A percentile compares a stretch with the other conserved stretches of the same genome.
Evolutionary conservation across 2,113 vertebrate species (phyloP).

Genomic region (Xenopus laevis): DNA sequence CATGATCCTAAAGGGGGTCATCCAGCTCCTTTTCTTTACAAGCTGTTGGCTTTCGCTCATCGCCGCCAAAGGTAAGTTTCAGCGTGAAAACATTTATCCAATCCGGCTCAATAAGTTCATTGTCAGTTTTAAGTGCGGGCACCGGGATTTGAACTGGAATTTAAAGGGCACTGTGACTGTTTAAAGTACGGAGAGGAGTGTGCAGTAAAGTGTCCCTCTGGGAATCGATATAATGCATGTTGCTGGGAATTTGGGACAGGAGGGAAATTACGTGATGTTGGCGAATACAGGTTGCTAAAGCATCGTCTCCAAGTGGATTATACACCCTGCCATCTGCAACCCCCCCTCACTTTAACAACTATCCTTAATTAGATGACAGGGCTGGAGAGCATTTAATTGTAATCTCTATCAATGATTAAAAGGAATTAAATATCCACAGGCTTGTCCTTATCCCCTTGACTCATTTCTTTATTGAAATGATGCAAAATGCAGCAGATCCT

Average conservation of each 20-base stretch:
- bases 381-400: conserved; percentile 25
- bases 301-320: conserved; percentile 25
- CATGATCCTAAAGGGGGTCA: conserved; percentile 27
- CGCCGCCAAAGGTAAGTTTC: conserved; percentile 33
- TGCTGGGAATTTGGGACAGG: conserved; percentile 1
- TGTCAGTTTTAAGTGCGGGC: not conserved
- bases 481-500: conserved; percentile 1
- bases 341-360: conserved; percentile 18
- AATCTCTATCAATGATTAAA: conserved; percentile 32
- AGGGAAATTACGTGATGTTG: conserved; percentile 12
- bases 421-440: conserved; percentile 19
- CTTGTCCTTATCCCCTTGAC: conserved; percentile 5
- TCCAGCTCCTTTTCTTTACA: conserved; percentile 23
- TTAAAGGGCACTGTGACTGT: not conserved
- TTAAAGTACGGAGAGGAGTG: not conserved
- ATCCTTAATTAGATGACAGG: conserved; percentile 33
- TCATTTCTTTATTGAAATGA: conserved; percentile 1
- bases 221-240: conserved; percentile 2
- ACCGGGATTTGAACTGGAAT: not conserved
- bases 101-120: not conserved
- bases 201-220: not conserved
- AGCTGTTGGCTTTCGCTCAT: conserved; percentile 30
- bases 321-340: conserved; percentile 25
- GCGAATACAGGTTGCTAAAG: not conserved
- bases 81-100: not conserved